Evolutionary conservation across 2,888 invertebrate species (phyloP).

Genomic region (Heterodera filipjevi): DNA sequence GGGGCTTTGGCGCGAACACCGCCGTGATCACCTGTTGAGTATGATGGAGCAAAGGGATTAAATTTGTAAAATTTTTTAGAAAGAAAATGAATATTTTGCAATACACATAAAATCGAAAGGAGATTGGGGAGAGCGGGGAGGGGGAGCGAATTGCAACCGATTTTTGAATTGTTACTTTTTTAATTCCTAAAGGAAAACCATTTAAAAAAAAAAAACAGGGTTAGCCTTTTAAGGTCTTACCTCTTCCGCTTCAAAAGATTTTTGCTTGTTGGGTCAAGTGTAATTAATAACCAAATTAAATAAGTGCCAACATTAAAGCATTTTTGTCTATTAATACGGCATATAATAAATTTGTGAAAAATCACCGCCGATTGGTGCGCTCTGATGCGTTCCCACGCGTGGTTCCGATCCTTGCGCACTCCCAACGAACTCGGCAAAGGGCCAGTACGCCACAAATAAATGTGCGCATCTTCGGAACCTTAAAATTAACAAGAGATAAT

Average conservation of each 20-base stretch:
- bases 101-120: too few relatives aligned
- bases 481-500: too few relatives aligned
- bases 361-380: slow-evolving; percentile 39
- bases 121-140: too few relatives aligned
- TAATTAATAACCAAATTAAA: too few relatives aligned
- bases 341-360: too few relatives aligned
- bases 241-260: too few relatives aligned
- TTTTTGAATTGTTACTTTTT: background rate
- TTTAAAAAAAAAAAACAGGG: too few relatives aligned
- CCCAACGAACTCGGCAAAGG: slow-evolving; percentile 54
- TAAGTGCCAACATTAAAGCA: background rate
- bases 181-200: too few relatives aligned
- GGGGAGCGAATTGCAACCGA: background rate
- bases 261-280: too few relatives aligned
- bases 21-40: slow-evolving; percentile 81
- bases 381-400: slow-evolving; percentile 79
- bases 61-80: background rate
- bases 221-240: too few relatives aligned
- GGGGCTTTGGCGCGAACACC: slow-evolving; percentile 94
- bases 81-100: too few relatives aligned
- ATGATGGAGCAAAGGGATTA: slow-evolving; percentile 73
- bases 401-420: slow-evolving; percentile 87
- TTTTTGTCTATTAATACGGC: too few relatives aligned
- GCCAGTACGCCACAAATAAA: slow-evolving; percentile 92
- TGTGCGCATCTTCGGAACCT: slow-evolving; percentile 49